Conservation (phyloP, 92 coral and sea anemone genomes). For the Phymanthus crucifer region DNA sequence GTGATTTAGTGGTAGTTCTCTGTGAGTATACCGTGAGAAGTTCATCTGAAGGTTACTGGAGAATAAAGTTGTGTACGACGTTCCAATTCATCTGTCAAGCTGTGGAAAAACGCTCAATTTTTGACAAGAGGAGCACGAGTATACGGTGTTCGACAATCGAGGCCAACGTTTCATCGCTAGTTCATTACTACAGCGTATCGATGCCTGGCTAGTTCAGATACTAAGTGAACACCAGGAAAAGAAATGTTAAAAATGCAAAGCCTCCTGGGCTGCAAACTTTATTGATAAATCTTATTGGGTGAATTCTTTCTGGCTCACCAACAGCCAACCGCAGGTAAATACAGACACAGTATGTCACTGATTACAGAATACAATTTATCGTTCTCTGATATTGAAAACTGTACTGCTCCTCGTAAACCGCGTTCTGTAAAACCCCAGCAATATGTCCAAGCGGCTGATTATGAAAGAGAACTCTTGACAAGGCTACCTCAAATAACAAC, state of each 20-base stretch:
- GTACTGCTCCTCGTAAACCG: conserved; percentile 14
- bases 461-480: conserved; percentile 15
- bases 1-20: too few species aligned
- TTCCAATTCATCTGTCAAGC: too few species aligned
- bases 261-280: too few species aligned
- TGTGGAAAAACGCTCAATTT: too few species aligned
- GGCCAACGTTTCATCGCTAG: neutral
- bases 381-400: conserved; percentile 20
- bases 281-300: neutral
- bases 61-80: too few species aligned
- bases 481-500: conserved; percentile 20
- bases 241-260: too few species aligned
- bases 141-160: neutral
- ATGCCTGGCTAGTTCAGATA: too few species aligned
- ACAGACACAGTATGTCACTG: conserved; percentile 15
- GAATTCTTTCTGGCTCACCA: neutral
- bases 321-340: neutral
- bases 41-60: too few species aligned
- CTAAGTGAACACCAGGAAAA: too few species aligned
- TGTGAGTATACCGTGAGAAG: too few species aligned
- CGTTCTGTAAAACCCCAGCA: conserved; percentile 28
- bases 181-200: too few species aligned
- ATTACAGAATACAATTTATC: conserved; percentile 31
- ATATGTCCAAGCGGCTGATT: conserved; percentile 22
- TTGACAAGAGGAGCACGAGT: too few species aligned